phyloP scores from a whole-genome alignment of 2,888 invertebrate species.

The Limnephilus marmoratus region DNA sequence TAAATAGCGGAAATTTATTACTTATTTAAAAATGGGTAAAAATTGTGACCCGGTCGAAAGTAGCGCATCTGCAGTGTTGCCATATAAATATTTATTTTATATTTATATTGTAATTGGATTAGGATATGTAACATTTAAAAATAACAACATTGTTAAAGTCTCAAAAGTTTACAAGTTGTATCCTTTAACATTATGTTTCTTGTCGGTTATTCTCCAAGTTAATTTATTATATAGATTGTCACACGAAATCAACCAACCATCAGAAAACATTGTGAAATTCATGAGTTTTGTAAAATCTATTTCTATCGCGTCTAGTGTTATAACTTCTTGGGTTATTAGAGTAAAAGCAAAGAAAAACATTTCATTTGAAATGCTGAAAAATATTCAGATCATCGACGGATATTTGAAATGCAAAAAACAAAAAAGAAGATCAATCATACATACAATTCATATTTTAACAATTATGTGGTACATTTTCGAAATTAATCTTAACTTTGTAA shows the following conservation, averaged over 20 bases:
- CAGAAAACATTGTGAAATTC: background rate
- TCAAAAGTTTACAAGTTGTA: slow-evolving; percentile 9
- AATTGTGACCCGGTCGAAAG: background rate
- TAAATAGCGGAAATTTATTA: background rate
- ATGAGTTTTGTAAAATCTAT: background rate
- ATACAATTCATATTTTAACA: background rate
- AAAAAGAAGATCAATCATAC: background rate
- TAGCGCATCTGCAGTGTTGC: background rate
- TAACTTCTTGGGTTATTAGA: slow-evolving; percentile 10
- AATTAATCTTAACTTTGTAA: background rate
- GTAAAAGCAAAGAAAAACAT: background rate
- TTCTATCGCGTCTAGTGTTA: background rate
- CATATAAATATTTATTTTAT: slow-evolving; percentile 10
- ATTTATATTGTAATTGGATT: background rate
- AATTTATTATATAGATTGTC: background rate
- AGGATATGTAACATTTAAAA: slow-evolving; percentile 18
- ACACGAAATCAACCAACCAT: background rate
- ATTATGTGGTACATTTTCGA: background rate
- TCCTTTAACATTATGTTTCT: slow-evolving; percentile 12
- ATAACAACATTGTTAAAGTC: background rate
- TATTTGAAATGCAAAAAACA: background rate
- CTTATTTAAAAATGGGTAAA: background rate
- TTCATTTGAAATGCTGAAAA: slow-evolving; percentile 4
- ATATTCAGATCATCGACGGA: background rate
- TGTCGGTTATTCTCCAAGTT: background rate